These are phyloP conservation scores for Tylochromis polylepis DNA, from an alignment of 2,113 vertebrate genomes.

Conservation along the genomic window DNA sequence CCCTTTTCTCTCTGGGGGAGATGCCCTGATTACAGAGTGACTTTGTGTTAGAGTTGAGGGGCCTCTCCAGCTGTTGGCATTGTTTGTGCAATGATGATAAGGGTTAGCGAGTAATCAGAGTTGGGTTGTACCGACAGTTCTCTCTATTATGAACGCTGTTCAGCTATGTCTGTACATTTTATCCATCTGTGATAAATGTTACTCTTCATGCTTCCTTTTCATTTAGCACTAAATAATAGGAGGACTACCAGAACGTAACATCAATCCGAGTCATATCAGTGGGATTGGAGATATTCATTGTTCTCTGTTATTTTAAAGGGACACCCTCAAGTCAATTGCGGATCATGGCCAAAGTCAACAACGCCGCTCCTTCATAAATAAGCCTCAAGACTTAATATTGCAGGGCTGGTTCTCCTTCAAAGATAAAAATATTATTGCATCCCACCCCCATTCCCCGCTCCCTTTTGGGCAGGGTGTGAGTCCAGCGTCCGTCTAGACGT, in stretches of 20 bases:
- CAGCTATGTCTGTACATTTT: not conserved
- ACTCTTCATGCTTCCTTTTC: not conserved
- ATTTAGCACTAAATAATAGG: not conserved
- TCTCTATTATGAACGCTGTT: conserved; percentile 23
- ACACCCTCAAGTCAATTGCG: conserved; percentile 14
- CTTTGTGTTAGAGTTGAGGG: conserved; percentile 51
- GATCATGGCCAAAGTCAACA: conserved; percentile 43
- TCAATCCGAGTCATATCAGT: not conserved
- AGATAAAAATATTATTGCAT: conserved; percentile 47
- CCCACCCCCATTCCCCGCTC: conserved; percentile 16
- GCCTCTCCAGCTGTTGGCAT: conserved; percentile 65
- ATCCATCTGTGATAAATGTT: conserved; percentile 23
- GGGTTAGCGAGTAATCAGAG: conserved; percentile 57
- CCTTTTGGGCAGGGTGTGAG: conserved; percentile 54
- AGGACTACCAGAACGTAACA: not conserved
- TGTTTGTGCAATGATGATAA: conserved; percentile 67
- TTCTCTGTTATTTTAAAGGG: conserved; percentile 13
- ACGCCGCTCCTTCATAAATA: conserved; percentile 27
- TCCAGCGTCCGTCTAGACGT: conserved; percentile 70
- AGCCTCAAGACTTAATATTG: conserved; percentile 42
- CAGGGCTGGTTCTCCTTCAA: conserved; percentile 19
- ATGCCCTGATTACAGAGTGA: conserved; percentile 74
- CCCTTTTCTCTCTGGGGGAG: conserved; percentile 57
- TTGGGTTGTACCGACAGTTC: conserved; percentile 23
- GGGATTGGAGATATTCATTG: not conserved